Evolutionary conservation across 2,888 invertebrate genomes (phyloP).

Genomic region (Pseudanteris insignis): DNA sequence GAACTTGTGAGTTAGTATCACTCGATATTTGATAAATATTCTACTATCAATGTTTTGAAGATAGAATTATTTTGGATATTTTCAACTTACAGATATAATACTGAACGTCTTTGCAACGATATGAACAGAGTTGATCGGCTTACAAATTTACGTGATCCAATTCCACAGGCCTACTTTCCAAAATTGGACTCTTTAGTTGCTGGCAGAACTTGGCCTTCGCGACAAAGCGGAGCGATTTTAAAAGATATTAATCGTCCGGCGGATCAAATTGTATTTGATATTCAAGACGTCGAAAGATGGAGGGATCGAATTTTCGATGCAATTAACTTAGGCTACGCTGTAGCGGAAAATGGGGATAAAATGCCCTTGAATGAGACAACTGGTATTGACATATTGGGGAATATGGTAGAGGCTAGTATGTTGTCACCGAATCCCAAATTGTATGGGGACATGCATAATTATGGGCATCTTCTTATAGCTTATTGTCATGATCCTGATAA

Average conservation of each 20-base stretch:
- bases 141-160: constrained; percentile 75
- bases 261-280: constrained; percentile 74
- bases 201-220: constrained; percentile 79
- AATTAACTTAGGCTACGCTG: constrained; percentile 73
- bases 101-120: constrained; percentile 79
- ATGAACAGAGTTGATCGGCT: constrained; percentile 73
- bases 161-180: constrained; percentile 83
- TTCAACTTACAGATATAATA: constrained; percentile 77
- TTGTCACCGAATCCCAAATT: constrained; percentile 75
- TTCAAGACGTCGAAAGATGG: constrained; percentile 80
- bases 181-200: constrained; percentile 83
- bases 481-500: constrained; percentile 84
- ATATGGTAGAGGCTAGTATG: constrained; percentile 77
- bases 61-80: background rate
- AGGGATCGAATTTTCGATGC: constrained; percentile 77
- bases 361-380: constrained; percentile 72
- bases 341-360: constrained; percentile 70
- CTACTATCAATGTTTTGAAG: too few species aligned
- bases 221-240: constrained; percentile 70
- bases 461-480: constrained; percentile 82
- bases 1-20: too few species aligned
- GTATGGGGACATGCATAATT: constrained; percentile 85
- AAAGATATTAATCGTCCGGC: constrained; percentile 74
- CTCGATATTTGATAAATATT: too few species aligned
- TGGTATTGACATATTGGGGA: constrained; percentile 83